Base-by-base conservation (phyloP, 2,888 invertebrate species). In the Metopia argyrocephala region DNA sequence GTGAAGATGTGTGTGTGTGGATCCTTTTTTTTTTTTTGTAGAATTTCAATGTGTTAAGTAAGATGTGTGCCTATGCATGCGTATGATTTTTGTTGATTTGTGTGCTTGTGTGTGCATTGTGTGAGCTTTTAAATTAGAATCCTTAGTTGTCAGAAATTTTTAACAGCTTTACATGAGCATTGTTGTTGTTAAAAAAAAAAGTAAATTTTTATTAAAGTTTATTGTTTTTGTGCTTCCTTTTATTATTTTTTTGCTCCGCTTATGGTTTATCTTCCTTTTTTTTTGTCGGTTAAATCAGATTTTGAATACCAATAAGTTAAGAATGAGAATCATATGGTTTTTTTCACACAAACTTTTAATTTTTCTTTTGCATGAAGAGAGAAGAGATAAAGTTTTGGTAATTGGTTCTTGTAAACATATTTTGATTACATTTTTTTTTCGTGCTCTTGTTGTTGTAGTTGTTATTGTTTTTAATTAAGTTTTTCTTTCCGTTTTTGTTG, bases 231-330 rank as follows among this genome's bases (percentile, higher is more conserved):
- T 61, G 45, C 5, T 28, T 48, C 5, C 20, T 7, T 7, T 2
- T 28, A 7, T 21, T 25, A 2, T 23, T 15, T 56, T 28, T 56
- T 15, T 52, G n/a, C 38, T 12, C 3, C 2, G 3, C 27, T 18
- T n/a, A n/a, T n/a, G n/a, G n/a, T 28, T 18, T 68, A 12, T n/a
- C 12, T 64, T 45, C 5, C n/a, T 46, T 54, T 61, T 2, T 48
- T 61, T 46, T 61, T 12, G 15, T 2, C 45, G 4, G 23, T 38
- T 9, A 38, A 21, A 27, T 3, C 27, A 50, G 25, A 21, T 59
- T 45, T 66, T 20, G 75, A 59, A 75, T 68, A 75, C 21, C 59
- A 75, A 75, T 61, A 52, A 23, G 62, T 48, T 52, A 15, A 0
- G 15, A 38, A 20, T 25, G 6, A 31, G 18, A 66, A 27, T 66